Percentiles rank a stretch among this genome's conserved stretches.
Evolutionary conservation across 1,140 invertebrate species (phyloP).

Genomic region (Drosophila quadrilineata): DNA sequence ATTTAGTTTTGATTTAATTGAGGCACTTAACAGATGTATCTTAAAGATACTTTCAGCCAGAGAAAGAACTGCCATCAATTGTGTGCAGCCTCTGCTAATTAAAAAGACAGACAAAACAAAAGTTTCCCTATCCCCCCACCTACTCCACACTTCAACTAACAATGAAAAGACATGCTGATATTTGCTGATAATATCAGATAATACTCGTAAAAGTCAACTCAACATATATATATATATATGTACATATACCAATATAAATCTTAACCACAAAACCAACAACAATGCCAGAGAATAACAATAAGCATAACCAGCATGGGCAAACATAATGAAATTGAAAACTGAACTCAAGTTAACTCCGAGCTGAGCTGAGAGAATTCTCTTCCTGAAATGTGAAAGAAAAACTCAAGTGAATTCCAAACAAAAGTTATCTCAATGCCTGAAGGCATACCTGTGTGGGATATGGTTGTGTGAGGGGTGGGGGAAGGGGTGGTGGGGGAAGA

Average conservation of each 20-base stretch:
- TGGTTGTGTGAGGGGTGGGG: slow-evolving; percentile 11
- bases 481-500: slow-evolving; percentile 6
- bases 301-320: slow-evolving; percentile 60
- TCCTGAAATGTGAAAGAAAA: slow-evolving; percentile 44
- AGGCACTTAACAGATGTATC: slow-evolving; percentile 71
- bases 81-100: slow-evolving; percentile 53
- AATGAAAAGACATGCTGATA: slow-evolving; percentile 49
- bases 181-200: slow-evolving; percentile 60
- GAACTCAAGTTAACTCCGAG: slow-evolving; percentile 31
- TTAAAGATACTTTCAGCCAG: slow-evolving; percentile 41
- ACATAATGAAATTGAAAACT: slow-evolving; percentile 75
- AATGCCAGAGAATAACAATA: slow-evolving; percentile 27
- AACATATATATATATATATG: not conserved
- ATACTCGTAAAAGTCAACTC: slow-evolving; percentile 16
- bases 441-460: too few species aligned
- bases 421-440: slow-evolving; percentile 38
- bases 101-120: slow-evolving; percentile 31
- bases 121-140: slow-evolving; percentile 23
- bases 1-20: slow-evolving; percentile 77
- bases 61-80: slow-evolving; percentile 16
- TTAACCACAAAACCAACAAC: slow-evolving; percentile 45
- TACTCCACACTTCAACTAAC: slow-evolving; percentile 53
- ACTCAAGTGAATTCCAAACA: slow-evolving; percentile 53
- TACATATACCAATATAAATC: slow-evolving; percentile 39
- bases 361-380: not conserved